Conservation (phyloP, 2,797 vertebrate species). For the Apogon hyalosoma region DNA sequence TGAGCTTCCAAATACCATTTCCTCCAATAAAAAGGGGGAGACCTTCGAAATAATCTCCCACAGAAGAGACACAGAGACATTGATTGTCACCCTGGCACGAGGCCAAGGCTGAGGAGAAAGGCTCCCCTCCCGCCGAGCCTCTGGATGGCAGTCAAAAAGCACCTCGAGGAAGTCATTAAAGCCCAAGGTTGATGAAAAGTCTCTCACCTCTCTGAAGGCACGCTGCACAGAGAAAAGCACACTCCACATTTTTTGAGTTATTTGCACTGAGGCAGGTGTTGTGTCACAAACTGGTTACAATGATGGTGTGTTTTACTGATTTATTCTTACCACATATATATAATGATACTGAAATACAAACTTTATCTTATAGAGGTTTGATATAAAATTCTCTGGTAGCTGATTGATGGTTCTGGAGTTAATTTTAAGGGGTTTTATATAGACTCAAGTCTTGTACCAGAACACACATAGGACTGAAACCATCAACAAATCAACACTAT, state of each 20-base stretch:
- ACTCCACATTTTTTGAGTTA: neutral
- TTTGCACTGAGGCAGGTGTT: slow-evolving; percentile 13
- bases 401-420: too few species aligned
- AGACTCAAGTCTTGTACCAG: too few species aligned
- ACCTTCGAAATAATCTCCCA: slow-evolving; percentile 85
- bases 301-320: too few species aligned
- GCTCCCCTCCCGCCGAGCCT: slow-evolving; percentile 31
- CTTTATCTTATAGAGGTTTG: too few species aligned
- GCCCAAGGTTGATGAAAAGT: slow-evolving; percentile 71
- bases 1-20: slow-evolving; percentile 85
- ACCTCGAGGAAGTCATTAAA: slow-evolving; percentile 82
- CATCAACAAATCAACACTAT: too few species aligned
- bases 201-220: slow-evolving; percentile 29
- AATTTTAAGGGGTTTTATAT: too few species aligned
- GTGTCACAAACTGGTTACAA: too few species aligned
- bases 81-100: slow-evolving; percentile 89
- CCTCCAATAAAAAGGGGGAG: slow-evolving; percentile 83
- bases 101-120: slow-evolving; percentile 81
- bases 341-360: too few species aligned
- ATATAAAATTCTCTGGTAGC: too few species aligned
- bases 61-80: slow-evolving; percentile 83
- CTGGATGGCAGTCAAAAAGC: slow-evolving; percentile 78
- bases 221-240: neutral
- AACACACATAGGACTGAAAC: too few species aligned
- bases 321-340: too few species aligned